Evolutionary conservation across 2,113 vertebrate genomes (phyloP).

Genomic region (Dendropsophus ebraccatus): DNA sequence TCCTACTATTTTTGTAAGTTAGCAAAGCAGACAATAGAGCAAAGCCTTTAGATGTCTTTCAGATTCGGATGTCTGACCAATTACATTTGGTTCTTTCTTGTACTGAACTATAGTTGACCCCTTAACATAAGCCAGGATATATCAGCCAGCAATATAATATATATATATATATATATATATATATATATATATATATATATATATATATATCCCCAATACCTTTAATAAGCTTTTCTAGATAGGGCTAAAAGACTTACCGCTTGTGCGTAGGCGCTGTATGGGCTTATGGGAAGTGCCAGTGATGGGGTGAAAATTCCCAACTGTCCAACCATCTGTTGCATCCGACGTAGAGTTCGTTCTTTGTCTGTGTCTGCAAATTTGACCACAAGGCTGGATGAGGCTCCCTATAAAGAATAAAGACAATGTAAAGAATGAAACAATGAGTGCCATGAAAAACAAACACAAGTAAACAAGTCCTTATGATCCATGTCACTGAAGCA

Average conservation of each 20-base stretch:
- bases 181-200: background rate
- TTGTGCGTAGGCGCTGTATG: conserved; percentile 97
- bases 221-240: background rate
- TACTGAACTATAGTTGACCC: background rate
- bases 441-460: background rate
- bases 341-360: conserved; percentile 94
- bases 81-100: background rate
- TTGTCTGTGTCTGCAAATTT: conserved; percentile 99
- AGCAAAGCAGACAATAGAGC: background rate
- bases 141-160: background rate
- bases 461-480: no score
- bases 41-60: background rate
- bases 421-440: background rate
- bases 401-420: conserved; percentile 77
- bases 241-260: conserved; percentile 82
- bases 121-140: background rate
- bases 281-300: conserved; percentile 95
- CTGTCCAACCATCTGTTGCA: conserved; percentile 99
- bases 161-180: background rate
- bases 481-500: no score
- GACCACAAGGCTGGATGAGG: conserved; percentile 98
- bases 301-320: conserved; percentile 97
- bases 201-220: background rate
- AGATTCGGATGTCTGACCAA: background rate
- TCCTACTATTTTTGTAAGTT: background rate